Base-by-base conservation (phyloP, 2,113 vertebrate species). In the Siniperca chuatsi region DNA sequence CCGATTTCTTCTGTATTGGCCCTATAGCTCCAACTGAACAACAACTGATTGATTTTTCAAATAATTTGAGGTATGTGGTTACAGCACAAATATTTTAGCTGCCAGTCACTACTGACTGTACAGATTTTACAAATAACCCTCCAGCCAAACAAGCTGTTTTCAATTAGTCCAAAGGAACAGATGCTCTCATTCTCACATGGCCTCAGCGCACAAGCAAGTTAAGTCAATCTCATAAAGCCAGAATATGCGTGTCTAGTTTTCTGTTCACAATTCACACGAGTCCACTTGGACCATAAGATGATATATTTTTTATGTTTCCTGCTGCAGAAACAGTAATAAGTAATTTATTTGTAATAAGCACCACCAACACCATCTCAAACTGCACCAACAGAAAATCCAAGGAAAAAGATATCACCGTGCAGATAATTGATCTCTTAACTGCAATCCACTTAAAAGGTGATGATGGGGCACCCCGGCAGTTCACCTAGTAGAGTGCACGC, bases 131-230 rank as follows among this genome's bases (percentile, higher is more conserved):
- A 79, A 81, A 74, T 75, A 57, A 62, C 75, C 78, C 75, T 72
- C 54, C 46, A 85, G 79, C 81, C 58, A 87, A 89, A 83, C 77
- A 85, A 81, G 76, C 78, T 81, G 85, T 78, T 88, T 85, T 81
- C 73, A 71, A 54, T 88, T 80, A 76, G 69, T 71, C 68, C 57
- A 65, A 76, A 82, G 0, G 21, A 86, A 73, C 76, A 86, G 72
- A 82, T 81, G 85, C 55, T 82, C 57, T 70, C 35, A 62, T 46
- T 79, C 75, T 83, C 65, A 52, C 70, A 73, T 15, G n/a, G 50
- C 55, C 79, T 40, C 23, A 33, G 20, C 7, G 0, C 8, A 44
- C 25, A 83, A 57, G 44, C 70, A 46, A 60, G 21, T 65, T 40
- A 37, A 86, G 61, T 77, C 37, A 66, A 2, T 55, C 71, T 76